Evolutionary conservation across 2,113 vertebrate genomes (phyloP), one percentile per base, ranked within the genome.

Genomic region (Xyrauchen texanus): DNA sequence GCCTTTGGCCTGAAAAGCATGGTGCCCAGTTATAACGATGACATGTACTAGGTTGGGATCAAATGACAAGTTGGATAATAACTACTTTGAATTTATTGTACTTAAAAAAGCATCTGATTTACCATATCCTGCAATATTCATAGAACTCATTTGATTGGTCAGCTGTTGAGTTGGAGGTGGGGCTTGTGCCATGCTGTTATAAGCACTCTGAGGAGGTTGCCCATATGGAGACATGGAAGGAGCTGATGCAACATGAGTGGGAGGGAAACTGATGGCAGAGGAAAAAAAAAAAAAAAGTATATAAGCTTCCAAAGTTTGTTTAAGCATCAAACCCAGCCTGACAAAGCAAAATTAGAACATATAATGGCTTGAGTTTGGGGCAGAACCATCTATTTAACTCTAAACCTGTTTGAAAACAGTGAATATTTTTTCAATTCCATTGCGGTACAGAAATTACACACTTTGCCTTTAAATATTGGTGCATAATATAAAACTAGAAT

Each of bases 101-200:
- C 6, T 7, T 16, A 16, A 72, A 72, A 57, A 10, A 8, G 8
- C 44, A 72, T 47, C 11, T 7, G 21, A 34, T 34, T 84, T 93
- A 98, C 96, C 95, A 68, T 95, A 95, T 87, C 83, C 93, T 68
- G 93, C 92, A 78, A 99, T 84, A 52, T 95, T 95, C 95, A 99
- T 94, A 67, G 89, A 91, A 85, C 69, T 84, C 86, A 99, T 94
- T 84, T 98, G 96, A 88, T 88, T 92, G 57, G 92, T 89, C 80
- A 99, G 86, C 6, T 95, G 96, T 78, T 92, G 85, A n/a, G 93
- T 3, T 66, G 93, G 81, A 34, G 92, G 90, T 1, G 90, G 76
- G 5, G 90, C 85, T 45, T 71, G 71, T 45, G 84, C 79, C 84
- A 90, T 86, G 76, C 86, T 93, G 62, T 92, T 88, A 77, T 93